Evolutionary conservation across 2,113 vertebrate species (phyloP).

Genomic region (Nerophis ophidion): DNA sequence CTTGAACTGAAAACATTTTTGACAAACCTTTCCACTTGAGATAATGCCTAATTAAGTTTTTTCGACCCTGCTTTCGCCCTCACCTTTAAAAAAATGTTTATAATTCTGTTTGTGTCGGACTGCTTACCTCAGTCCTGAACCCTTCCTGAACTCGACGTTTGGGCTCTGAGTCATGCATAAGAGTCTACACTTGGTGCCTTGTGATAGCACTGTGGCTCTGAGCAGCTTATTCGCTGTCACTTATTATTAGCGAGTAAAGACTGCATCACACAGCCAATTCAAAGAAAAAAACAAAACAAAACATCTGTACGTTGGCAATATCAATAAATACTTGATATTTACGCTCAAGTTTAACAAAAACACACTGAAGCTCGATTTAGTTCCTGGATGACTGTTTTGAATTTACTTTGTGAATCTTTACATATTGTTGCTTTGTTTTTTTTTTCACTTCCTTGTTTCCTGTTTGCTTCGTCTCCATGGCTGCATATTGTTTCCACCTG

Average conservation of each 20-base stretch:
- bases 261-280: not conserved
- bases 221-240: constrained; percentile 7
- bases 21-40: too few species aligned
- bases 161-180: constrained; percentile 6
- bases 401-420: too few species aligned
- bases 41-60: not conserved
- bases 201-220: constrained; percentile 5
- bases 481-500: too few species aligned
- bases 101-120: not conserved
- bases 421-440: too few species aligned
- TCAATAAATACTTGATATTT: not conserved
- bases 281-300: not conserved
- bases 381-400: too few species aligned
- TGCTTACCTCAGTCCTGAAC: constrained; percentile 2
- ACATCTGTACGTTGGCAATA: not conserved
- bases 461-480: too few species aligned
- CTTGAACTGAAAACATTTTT: too few species aligned
- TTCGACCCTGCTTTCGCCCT: not conserved
- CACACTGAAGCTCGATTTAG: too few species aligned
- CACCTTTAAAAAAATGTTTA: not conserved
- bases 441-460: too few species aligned
- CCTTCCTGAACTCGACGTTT: constrained; percentile 1
- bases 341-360: too few species aligned
- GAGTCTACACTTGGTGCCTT: not conserved
- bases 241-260: not conserved